A percentile compares a stretch with the other conserved stretches of the same genome.
phyloP scores from a whole-genome alignment of 1,140 invertebrate genomes.

The Marisa cornuarietis region DNA sequence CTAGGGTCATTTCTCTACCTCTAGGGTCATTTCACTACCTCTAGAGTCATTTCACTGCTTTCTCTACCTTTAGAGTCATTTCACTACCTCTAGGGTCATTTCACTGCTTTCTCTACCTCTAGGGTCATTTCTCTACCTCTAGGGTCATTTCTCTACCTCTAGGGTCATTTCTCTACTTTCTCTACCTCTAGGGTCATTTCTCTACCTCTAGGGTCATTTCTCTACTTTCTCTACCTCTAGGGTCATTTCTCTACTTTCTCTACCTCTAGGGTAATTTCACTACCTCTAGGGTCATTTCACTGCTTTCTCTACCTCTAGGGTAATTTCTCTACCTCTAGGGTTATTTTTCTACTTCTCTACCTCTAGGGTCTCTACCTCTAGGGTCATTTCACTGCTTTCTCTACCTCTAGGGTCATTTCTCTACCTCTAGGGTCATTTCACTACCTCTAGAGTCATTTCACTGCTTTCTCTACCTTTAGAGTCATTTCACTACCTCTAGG shows the following conservation, averaged over 20 bases:
- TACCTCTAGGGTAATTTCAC: too few relatives aligned
- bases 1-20: too few relatives aligned
- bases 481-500: too few relatives aligned
- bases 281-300: too few relatives aligned
- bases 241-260: slow-evolving; percentile 36
- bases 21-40: background rate
- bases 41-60: slow-evolving; percentile 38
- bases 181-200: slow-evolving; percentile 28
- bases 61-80: too few relatives aligned
- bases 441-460: slow-evolving; percentile 31
- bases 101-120: background rate
- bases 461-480: too few relatives aligned
- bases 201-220: too few relatives aligned
- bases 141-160: too few relatives aligned
- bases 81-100: too few relatives aligned
- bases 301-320: slow-evolving; percentile 25
- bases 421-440: too few relatives aligned
- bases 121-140: too few relatives aligned
- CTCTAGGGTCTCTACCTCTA: slow-evolving; percentile 17
- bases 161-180: background rate
- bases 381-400: slow-evolving; percentile 39
- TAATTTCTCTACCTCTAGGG: background rate
- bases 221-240: slow-evolving; percentile 19
- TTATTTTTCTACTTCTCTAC: background rate
- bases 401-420: too few relatives aligned